Base-by-base conservation (phyloP, 2,113 vertebrate genomes). In the Triplophysa siluroides region DNA sequence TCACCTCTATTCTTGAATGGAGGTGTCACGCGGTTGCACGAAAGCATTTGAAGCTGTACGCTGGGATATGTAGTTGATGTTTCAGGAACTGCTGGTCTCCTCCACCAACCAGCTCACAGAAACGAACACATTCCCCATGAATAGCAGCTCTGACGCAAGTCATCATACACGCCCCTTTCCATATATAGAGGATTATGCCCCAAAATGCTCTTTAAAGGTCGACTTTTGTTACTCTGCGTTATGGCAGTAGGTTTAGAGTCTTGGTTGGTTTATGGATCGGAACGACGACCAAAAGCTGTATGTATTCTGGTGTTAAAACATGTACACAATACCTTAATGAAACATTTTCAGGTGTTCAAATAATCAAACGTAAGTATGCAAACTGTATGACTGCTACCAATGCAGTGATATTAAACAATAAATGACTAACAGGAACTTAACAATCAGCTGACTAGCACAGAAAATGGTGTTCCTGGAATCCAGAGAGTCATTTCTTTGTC, bases 11-110 rank as follows among this genome's bases (percentile, higher is more conserved):
- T 78, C 58, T n/a, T 26, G 50, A 68, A 16, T 47, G 58, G 76
- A 72, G 73, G 14, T 87, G 84, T 83, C 87, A 86, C 68, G 86
- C 76, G 85, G 0, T 38, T 21, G 66, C 5, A 38, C 33, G 19
- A 21, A 18, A 67, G 0, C n/a, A n/a, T 0, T 0, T 4, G 1
- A 18, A 14, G 8, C 0, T 13, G 23, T 1, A 13, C 8, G 1
- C 0, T 8, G 92, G 92, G 89, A 86, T 29, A 81, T 92, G 92
- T 90, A 92, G 92, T 93, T 47, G 0, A 38, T 60, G 41, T 1
- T 0, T 1, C 11, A 0, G 16, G 0, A 2, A 0, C 1, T 2
- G 4, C 24, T 0, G 7, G n/a, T 47, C 18, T 8, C 0, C 14
- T 6, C 26, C 0, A 0, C 8, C 21, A 65, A 54, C 10, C 1